These are phyloP conservation scores for Calliscelio sp. DNA, from an alignment of 2,888 invertebrate species.

Conservation along the genomic window DNA sequence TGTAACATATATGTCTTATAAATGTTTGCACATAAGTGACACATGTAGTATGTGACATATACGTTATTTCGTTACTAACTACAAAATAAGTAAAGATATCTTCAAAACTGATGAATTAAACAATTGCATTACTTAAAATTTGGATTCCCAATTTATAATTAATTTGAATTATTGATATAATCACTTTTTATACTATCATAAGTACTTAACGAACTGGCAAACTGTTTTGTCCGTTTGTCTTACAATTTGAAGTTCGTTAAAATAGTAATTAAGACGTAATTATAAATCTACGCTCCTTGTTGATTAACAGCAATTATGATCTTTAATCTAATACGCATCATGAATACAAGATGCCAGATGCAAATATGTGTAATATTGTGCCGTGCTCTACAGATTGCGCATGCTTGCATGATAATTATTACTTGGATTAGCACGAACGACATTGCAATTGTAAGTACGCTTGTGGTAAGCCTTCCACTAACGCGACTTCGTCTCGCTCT, in stretches of 20 bases:
- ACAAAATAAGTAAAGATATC: no score
- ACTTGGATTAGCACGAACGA: constrained; percentile 68
- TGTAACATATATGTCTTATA: no score
- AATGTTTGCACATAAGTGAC: no score
- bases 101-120: no score
- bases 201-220: no score
- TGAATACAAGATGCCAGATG: constrained; percentile 72
- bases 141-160: no score
- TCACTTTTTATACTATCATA: no score
- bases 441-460: constrained; percentile 69
- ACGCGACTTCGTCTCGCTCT: constrained; percentile 30
- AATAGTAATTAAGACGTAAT: constrained; percentile 53
- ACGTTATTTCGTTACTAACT: no score
- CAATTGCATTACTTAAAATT: no score
- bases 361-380: constrained; percentile 71
- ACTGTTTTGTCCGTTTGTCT: neutral
- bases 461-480: constrained; percentile 54
- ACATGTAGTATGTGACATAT: no score
- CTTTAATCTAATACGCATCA: constrained; percentile 71
- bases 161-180: no score
- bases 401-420: constrained; percentile 71
- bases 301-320: constrained; percentile 68
- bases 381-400: constrained; percentile 60
- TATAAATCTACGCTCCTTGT: constrained; percentile 57
- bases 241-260: constrained; percentile 2